Conservation (phyloP, 2,888 invertebrate genomes). For the Hoplodrina ambigua region DNA sequence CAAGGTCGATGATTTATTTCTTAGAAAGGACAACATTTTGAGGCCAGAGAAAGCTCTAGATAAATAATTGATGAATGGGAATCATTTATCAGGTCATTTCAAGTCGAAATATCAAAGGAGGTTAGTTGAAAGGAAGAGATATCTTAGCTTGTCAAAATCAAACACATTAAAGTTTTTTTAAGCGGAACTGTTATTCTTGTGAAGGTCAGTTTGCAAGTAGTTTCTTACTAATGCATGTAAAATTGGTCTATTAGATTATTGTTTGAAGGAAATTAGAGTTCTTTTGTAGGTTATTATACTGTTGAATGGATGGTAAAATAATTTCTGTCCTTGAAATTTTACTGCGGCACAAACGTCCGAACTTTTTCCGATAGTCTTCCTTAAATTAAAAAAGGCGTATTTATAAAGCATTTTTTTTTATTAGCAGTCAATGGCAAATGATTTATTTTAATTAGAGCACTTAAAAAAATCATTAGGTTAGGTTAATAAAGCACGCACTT, state of each 20-base stretch:
- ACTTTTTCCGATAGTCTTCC: not conserved
- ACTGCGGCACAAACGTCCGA: not conserved
- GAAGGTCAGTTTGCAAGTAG: conserved; percentile 43
- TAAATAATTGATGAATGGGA: conserved; percentile 30
- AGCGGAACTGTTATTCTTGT: conserved; percentile 30
- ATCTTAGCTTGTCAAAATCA: conserved; percentile 19
- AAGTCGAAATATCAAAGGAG: conserved; percentile 12
- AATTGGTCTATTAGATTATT: conserved; percentile 38
- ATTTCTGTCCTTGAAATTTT: conserved; percentile 19
- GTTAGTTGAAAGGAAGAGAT: not conserved
- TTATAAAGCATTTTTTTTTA: too few relatives aligned
- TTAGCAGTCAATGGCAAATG: too few relatives aligned
- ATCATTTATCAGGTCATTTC: conserved; percentile 25
- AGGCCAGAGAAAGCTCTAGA: conserved; percentile 61
- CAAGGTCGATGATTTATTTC: conserved; percentile 68
- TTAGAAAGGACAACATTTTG: conserved; percentile 58
- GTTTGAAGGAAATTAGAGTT: conserved; percentile 42
- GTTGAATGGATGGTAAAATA: not conserved
- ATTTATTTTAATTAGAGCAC: too few relatives aligned
- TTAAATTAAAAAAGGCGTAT: too few relatives aligned
- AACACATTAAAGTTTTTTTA: conserved; percentile 25
- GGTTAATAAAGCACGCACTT: too few relatives aligned
- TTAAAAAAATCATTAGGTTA: too few relatives aligned
- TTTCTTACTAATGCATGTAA: conserved; percentile 25
- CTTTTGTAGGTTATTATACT: conserved; percentile 18